These are phyloP conservation scores for Augochlorella aurata DNA, from an alignment of 2,888 invertebrate genomes.

Conservation along the genomic window DNA sequence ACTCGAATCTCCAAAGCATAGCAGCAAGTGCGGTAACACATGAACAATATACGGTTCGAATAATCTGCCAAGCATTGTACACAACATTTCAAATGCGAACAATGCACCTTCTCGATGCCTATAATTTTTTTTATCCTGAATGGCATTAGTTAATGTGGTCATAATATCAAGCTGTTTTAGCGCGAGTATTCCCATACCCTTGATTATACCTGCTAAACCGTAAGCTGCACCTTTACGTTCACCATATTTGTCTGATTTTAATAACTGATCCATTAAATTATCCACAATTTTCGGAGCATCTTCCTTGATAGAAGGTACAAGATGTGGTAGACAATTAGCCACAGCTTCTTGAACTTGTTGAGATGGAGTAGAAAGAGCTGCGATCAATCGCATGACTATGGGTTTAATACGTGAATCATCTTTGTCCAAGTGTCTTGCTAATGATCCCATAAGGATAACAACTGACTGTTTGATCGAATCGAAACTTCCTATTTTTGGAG, in stretches of 20 bases:
- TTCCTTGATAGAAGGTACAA: conserved; percentile 95
- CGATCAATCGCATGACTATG: conserved; percentile 94
- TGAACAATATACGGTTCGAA: conserved; percentile 99
- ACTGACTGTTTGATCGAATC: conserved; percentile 98
- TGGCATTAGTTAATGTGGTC: conserved; percentile 94
- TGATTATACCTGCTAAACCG: conserved; percentile 97
- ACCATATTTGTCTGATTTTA: conserved; percentile 96
- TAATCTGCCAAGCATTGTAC: conserved; percentile 95
- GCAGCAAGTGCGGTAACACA: conserved; percentile 95
- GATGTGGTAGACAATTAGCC: conserved; percentile 95
- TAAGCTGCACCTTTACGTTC: conserved; percentile 98
- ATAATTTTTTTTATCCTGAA: conserved; percentile 98
- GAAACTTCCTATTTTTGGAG: conserved; percentile 93
- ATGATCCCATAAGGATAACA: conserved; percentile 97
- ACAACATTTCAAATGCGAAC: conserved; percentile 98
- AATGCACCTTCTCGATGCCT: conserved; percentile 96
- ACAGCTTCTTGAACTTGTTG: conserved; percentile 99
- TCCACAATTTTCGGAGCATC: conserved; percentile 95
- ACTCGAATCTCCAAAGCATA: conserved; percentile 97
- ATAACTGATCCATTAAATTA: conserved; percentile 91
- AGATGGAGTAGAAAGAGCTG: conserved; percentile 97
- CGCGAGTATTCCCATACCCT: conserved; percentile 97
- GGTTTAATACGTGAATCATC: conserved; percentile 95
- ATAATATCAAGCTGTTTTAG: conserved; percentile 98
- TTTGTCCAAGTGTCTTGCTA: conserved; percentile 97